These are phyloP conservation scores for Notamacropus eugenii DNA, from an alignment of 2,797 vertebrate genomes.

Conservation along the genomic window DNA sequence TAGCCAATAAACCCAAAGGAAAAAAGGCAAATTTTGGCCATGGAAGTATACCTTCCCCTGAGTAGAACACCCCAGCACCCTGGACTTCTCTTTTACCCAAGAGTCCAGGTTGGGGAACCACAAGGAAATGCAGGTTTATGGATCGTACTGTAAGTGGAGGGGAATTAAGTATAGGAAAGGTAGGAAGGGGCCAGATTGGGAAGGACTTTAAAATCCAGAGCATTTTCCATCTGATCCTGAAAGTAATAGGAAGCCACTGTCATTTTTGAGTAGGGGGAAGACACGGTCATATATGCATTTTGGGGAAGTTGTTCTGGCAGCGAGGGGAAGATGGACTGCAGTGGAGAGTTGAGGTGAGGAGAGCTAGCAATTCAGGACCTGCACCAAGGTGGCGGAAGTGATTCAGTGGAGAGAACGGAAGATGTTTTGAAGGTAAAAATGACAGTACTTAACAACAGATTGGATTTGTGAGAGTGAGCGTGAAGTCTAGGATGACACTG, in stretches of 20 bases:
- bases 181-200: background rate
- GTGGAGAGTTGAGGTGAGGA: background rate
- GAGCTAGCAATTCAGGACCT: background rate
- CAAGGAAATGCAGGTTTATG: background rate
- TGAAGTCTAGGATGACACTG: background rate
- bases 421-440: background rate
- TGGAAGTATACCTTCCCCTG: no score
- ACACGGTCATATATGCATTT: background rate
- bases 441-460: background rate
- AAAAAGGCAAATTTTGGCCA: no score
- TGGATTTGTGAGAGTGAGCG: background rate
- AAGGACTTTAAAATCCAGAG: background rate
- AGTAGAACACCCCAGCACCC: no score
- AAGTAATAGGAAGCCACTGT: background rate
- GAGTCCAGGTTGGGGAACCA: no score
- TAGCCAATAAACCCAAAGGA: no score
- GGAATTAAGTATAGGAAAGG: background rate
- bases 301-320: background rate
- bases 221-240: background rate
- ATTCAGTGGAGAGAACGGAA: no score
- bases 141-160: no score
- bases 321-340: background rate
- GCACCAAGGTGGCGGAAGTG: background rate
- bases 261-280: background rate
- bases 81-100: no score